Percentiles rank a stretch among this genome's conserved stretches.
These are phyloP conservation scores for Anguilla anguilla DNA, from an alignment of 2,797 vertebrate species.

Conservation along the genomic window DNA sequence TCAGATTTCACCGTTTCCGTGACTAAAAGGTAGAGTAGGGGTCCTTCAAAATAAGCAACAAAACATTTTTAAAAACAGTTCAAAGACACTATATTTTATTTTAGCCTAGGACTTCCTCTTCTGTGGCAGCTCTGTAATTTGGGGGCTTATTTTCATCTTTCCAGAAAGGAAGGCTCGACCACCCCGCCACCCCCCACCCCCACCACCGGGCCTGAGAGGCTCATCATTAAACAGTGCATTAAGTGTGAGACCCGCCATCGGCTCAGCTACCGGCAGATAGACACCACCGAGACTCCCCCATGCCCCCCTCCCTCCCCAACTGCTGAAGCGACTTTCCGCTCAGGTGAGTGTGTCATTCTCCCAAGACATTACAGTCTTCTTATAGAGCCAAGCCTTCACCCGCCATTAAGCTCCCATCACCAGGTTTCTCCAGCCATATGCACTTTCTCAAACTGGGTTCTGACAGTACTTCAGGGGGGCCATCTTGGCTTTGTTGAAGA, in stretches of 20 bases:
- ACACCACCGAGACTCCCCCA: slow-evolving; percentile 6
- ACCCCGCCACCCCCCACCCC: slow-evolving; percentile 2
- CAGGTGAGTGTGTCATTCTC: slow-evolving; percentile 25
- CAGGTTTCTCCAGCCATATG: not conserved
- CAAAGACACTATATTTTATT: not conserved
- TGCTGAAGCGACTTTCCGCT: slow-evolving; percentile 6
- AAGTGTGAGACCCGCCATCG: slow-evolving; percentile 39
- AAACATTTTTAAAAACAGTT: slow-evolving; percentile 3
- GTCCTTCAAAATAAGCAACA: not conserved
- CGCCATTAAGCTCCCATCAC: not conserved
- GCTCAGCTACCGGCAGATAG: slow-evolving; percentile 11
- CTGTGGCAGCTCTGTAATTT: not conserved
- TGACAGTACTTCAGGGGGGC: not conserved
- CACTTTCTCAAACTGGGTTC: not conserved
- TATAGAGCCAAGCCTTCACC: not conserved
- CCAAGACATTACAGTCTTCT: not conserved
- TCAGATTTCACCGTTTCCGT: not conserved
- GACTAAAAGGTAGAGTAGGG: not conserved
- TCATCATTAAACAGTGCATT: slow-evolving; percentile 63
- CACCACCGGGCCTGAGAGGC: slow-evolving; percentile 45
- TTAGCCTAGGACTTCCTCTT: not conserved
- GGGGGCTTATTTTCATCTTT: slow-evolving; percentile 28
- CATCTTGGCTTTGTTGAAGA: not conserved
- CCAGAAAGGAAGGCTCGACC: not conserved
- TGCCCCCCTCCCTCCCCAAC: not conserved